Percentiles rank a stretch among this genome's conserved stretches.
phyloP scores from a whole-genome alignment of 2,888 invertebrate genomes.

The Drosophila testacea region DNA sequence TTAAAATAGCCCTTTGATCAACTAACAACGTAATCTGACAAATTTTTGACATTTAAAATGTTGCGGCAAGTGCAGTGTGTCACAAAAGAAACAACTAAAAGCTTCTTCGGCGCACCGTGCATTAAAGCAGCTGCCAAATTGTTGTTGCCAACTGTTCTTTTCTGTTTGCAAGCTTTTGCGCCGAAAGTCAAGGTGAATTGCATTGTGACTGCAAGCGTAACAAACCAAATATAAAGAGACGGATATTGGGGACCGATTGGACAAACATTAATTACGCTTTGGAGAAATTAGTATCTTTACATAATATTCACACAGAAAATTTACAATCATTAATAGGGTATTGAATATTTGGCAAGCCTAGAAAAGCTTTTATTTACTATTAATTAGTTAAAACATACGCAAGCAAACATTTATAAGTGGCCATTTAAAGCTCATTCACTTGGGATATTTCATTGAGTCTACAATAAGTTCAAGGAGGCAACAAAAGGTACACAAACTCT shows the following conservation, averaged over 20 bases:
- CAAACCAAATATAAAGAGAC: slow-evolving; percentile 9
- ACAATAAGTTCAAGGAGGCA: slow-evolving; percentile 40
- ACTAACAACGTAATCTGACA: neutral
- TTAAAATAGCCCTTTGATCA: slow-evolving; percentile 28
- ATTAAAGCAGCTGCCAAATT: slow-evolving; percentile 13
- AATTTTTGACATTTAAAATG: slow-evolving; percentile 35
- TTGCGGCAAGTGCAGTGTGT: slow-evolving; percentile 32
- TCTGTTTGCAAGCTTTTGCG: slow-evolving; percentile 15
- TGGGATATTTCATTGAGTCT: slow-evolving; percentile 7
- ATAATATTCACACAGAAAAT: no score
- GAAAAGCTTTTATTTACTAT: slow-evolving; percentile 1
- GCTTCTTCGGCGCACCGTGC: slow-evolving; percentile 9
- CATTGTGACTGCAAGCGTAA: slow-evolving; percentile 33
- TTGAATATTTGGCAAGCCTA: neutral
- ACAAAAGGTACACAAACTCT: slow-evolving; percentile 25
- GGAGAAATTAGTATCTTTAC: neutral
- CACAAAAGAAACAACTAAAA: slow-evolving; percentile 10
- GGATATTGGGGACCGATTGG: no score
- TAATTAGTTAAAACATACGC: slow-evolving; percentile 12
- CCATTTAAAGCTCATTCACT: slow-evolving; percentile 31
- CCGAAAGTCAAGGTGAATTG: slow-evolving; percentile 56
- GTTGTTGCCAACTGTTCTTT: slow-evolving; percentile 44
- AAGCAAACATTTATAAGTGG: slow-evolving; percentile 7
- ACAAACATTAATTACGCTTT: neutral
- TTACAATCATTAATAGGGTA: neutral